Percentiles rank a stretch among this genome's conserved stretches.
Evolutionary conservation across 2,888 invertebrate genomes (phyloP).

Genomic region (Nymphalis polychloros): DNA sequence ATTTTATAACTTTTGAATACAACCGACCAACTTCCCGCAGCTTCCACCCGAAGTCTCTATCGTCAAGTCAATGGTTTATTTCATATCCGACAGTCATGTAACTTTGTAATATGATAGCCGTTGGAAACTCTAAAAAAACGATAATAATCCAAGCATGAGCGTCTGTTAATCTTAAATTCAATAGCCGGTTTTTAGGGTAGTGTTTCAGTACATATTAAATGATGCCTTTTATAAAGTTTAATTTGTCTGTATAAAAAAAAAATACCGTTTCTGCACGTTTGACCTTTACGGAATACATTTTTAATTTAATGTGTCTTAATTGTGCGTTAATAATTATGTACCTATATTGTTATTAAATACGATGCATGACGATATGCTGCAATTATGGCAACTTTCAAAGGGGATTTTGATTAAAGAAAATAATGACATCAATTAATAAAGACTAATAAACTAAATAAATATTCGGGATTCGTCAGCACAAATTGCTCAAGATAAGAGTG

Average conservation of each 20-base stretch:
- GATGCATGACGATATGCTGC: neutral
- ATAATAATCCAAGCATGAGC: conserved; percentile 26
- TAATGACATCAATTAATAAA: neutral
- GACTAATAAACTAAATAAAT: neutral
- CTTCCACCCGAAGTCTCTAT: neutral
- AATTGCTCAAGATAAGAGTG: conserved; percentile 6
- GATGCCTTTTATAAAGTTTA: neutral
- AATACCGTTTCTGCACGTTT: conserved; percentile 1
- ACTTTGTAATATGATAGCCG: conserved; percentile 30
- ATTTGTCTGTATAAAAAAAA: conserved; percentile 1
- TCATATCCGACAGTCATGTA: conserved; percentile 26
- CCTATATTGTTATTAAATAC: conserved; percentile 3
- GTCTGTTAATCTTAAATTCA: conserved; percentile 27
- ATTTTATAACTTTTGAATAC: too few species aligned
- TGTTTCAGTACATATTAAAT: conserved; percentile 3
- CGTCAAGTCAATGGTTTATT: conserved; percentile 25
- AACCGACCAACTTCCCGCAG: too few species aligned
- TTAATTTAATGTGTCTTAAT: conserved; percentile 6
- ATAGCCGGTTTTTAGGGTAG: conserved; percentile 25
- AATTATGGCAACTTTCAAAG: neutral
- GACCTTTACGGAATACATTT: conserved; percentile 9
- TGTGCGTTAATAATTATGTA: conserved; percentile 1
- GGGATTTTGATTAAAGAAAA: neutral
- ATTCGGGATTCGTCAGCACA: neutral
- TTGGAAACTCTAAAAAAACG: conserved; percentile 30